A percentile compares a stretch with the other conserved stretches of the same genome.
Conservation (phyloP, 2,797 vertebrate genomes). For the Neosilurus mollespiculum region DNA sequence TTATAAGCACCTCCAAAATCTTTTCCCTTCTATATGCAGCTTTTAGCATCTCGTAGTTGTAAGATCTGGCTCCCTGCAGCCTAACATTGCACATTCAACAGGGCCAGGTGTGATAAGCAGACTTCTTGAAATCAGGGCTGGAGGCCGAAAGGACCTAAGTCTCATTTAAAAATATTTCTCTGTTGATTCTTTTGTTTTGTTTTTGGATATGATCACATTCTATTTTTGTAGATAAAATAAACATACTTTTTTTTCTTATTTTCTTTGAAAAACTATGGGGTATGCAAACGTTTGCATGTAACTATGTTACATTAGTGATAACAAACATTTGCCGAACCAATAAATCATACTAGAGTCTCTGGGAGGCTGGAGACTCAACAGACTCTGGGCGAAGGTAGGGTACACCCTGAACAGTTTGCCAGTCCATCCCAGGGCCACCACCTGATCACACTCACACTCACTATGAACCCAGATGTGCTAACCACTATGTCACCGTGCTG, state of each 20-base stretch:
- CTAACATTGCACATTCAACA: neutral
- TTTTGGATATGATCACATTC: neutral
- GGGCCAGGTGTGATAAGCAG: constrained; percentile 22
- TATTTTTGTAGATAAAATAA: neutral
- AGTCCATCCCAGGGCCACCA: too few relatives aligned
- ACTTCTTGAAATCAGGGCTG: neutral
- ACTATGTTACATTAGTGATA: neutral
- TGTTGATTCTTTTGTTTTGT: neutral
- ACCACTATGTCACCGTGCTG: too few relatives aligned
- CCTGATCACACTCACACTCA: too few relatives aligned
- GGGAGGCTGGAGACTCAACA: too few relatives aligned
- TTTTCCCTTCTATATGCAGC: neutral
- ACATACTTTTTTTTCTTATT: neutral
- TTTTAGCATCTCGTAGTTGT: neutral
- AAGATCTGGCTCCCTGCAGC: constrained; percentile 8
- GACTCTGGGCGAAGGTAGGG: too few relatives aligned
- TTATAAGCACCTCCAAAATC: neutral
- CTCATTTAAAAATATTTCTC: neutral
- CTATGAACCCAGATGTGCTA: too few relatives aligned
- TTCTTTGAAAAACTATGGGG: neutral
- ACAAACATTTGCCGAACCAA: too few relatives aligned
- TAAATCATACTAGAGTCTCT: too few relatives aligned
- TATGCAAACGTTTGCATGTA: neutral
- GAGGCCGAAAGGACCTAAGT: neutral
- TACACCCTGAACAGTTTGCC: too few relatives aligned